phyloP scores from a whole-genome alignment of 2,888 invertebrate species.

The Plebejus melissa region DNA sequence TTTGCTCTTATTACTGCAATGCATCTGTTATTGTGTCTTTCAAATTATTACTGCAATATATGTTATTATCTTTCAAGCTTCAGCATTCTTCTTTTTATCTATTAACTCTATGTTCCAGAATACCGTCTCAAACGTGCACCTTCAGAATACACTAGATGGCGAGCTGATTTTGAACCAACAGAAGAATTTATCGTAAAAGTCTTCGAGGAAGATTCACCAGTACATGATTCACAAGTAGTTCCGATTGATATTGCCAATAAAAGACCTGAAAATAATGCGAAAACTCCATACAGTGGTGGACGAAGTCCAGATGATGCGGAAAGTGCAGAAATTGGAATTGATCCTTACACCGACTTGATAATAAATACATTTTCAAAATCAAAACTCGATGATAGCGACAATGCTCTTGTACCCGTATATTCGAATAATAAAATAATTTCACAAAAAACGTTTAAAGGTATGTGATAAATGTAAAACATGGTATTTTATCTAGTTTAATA shows the following conservation, averaged over 20 bases:
- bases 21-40: too few relatives aligned
- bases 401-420: slow-evolving; percentile 32
- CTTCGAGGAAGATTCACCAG: slow-evolving; percentile 60
- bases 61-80: not conserved
- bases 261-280: slow-evolving; percentile 42
- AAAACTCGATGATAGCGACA: slow-evolving; percentile 30
- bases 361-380: slow-evolving; percentile 55
- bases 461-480: not conserved
- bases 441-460: slow-evolving; percentile 30
- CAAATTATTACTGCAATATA: not conserved
- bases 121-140: slow-evolving; percentile 58
- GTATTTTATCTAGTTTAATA: not conserved
- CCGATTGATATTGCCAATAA: slow-evolving; percentile 56
- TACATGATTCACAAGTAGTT: slow-evolving; percentile 47
- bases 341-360: slow-evolving; percentile 50
- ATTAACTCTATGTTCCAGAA: slow-evolving; percentile 40
- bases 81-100: not conserved
- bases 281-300: not conserved
- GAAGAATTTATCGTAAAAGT: slow-evolving; percentile 69
- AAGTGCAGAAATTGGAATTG: slow-evolving; percentile 33
- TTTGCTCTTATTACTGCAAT: not conserved
- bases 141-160: slow-evolving; percentile 66
- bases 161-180: slow-evolving; percentile 50
- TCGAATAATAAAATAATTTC: slow-evolving; percentile 36
- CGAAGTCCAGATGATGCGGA: not conserved